Base-by-base conservation (phyloP, 2,888 invertebrate species). In the Dynastes hyllus region DNA sequence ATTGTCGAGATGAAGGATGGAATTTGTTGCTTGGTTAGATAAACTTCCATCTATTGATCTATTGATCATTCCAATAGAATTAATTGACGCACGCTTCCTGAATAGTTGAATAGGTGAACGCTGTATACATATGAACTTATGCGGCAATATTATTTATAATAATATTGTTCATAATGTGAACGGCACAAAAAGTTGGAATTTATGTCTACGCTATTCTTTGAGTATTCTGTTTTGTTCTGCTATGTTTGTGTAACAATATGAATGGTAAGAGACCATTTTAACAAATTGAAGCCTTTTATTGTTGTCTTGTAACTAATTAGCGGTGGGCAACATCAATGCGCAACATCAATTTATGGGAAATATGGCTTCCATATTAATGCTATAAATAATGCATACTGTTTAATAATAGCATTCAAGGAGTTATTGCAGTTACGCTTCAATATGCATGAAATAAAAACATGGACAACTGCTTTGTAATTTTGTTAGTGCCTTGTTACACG, bases 21-120 rank as follows among this genome's bases (percentile, higher is more conserved):
- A 55, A 71, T 71, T 71, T 71, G 71, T 71, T 58, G 71, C 55
- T 58, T 55, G 71, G 37, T 71, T 71, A 71, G 55, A 37, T 71
- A 71, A 71, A 70, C 53, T 37, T 32, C 58, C 55, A 71, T 51
- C 51, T 69, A 69, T 69, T 69, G 51, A 58, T 55, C 55, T 55
- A 55, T 71, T 71, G 37, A 58, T 58, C 55, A 58, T 58, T 58
- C 22, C 6, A 16, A 58, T 32, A 71, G 37, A 71, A 71, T 71
- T 71, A 71, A 71, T 71, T 71, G 71, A n/a, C 22, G 71, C 71
- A 37, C 37, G 55, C 37, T 71, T 71, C 58, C 58, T 58, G 71
- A 58, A 58, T 71, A 58, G 55, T 71, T 37, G 55, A 55, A 55
- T 37, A 70, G 53, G 16, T 66, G 66, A 45, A 67, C 9, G 9